Percentiles rank a stretch among this genome's conserved stretches.
phyloP scores from a whole-genome alignment of 1,140 invertebrate species.

The Drosophila pseudoananassae region DNA sequence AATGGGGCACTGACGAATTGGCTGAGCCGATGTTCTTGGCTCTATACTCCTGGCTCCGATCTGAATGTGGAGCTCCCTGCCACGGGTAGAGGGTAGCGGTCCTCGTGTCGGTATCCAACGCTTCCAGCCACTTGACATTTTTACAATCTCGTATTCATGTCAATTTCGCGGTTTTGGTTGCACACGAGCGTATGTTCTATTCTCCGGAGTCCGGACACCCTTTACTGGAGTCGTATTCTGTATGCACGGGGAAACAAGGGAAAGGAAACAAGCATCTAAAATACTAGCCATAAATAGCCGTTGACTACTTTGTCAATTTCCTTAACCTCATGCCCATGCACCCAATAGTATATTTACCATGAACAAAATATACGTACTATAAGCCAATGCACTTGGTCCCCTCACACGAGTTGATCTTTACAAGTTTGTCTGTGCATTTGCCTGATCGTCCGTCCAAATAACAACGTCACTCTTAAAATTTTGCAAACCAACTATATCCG shows the following conservation, averaged over 20 bases:
- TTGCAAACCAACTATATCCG: too few relatives aligned
- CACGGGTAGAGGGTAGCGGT: not conserved
- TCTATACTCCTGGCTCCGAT: slow-evolving; percentile 8
- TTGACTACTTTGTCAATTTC: not conserved
- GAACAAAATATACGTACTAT: too few relatives aligned
- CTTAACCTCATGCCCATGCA: too few relatives aligned
- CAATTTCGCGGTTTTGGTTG: slow-evolving; percentile 79
- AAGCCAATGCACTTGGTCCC: too few relatives aligned
- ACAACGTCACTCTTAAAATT: too few relatives aligned
- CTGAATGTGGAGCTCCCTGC: slow-evolving; percentile 9
- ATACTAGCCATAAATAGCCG: slow-evolving; percentile 1
- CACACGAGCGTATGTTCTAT: slow-evolving; percentile 47
- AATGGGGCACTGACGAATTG: slow-evolving; percentile 58
- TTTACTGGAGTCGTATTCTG: slow-evolving; percentile 24
- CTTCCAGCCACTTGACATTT: slow-evolving; percentile 74
- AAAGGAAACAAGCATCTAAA: slow-evolving; percentile 8
- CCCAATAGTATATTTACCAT: too few relatives aligned
- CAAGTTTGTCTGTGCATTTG: too few relatives aligned
- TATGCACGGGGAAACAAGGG: slow-evolving; percentile 7
- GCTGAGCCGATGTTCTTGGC: slow-evolving; percentile 13
- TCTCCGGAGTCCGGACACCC: slow-evolving; percentile 27
- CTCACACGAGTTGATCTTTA: too few relatives aligned
- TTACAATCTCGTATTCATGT: slow-evolving; percentile 77
- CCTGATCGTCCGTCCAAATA: too few relatives aligned
- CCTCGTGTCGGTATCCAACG: slow-evolving; percentile 40